Evolutionary conservation across 2,888 invertebrate genomes (phyloP).

Genomic region (Thalpophila matura): DNA sequence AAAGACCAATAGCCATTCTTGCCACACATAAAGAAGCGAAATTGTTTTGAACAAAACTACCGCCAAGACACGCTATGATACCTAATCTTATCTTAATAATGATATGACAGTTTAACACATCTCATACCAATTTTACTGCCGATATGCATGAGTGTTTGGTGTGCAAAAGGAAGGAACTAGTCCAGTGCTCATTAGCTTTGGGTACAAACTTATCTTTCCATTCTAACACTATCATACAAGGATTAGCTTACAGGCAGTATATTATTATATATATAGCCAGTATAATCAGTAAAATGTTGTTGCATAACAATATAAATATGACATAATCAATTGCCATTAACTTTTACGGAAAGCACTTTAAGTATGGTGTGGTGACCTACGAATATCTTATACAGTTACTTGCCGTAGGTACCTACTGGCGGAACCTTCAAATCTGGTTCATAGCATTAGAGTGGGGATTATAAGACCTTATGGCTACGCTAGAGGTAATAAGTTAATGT

Average conservation of each 20-base stretch:
- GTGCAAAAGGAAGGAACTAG: no score
- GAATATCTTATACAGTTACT: slow-evolving; percentile 16
- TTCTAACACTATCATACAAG: no score
- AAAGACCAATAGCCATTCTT: no score
- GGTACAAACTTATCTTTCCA: not conserved
- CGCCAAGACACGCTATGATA: not conserved
- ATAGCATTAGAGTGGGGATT: slow-evolving; percentile 3
- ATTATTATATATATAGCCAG: no score
- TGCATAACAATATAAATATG: slow-evolving; percentile 1
- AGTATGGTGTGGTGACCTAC: slow-evolving; percentile 24
- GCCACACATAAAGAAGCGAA: not conserved
- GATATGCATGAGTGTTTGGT: no score
- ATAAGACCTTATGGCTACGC: not conserved
- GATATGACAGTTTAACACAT: not conserved
- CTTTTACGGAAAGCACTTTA: slow-evolving; percentile 9
- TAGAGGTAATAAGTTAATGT: not conserved
- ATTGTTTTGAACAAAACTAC: slow-evolving; percentile 2
- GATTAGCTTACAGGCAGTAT: no score
- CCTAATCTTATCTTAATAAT: no score
- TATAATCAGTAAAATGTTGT: slow-evolving; percentile 4
- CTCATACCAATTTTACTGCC: not conserved
- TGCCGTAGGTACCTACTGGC: not conserved
- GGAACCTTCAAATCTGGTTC: slow-evolving; percentile 20
- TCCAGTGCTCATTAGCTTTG: not conserved
- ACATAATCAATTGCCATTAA: slow-evolving; percentile 24